phyloP scores from a whole-genome alignment of 2,113 vertebrate species.

The Pseudorasbora parva region DNA sequence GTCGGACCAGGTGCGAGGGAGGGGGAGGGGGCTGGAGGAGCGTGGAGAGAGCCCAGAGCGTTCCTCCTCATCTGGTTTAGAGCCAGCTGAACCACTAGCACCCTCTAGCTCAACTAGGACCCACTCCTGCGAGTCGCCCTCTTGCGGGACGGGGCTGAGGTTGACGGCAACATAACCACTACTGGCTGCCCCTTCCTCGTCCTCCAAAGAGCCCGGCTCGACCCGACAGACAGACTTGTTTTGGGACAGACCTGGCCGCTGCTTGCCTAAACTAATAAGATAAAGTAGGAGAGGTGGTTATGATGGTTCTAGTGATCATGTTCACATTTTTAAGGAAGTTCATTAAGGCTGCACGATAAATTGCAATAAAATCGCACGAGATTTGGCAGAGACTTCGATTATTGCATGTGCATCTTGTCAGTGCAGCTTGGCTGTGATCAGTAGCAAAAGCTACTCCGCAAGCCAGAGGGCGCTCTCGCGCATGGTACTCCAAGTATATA shows the following conservation, averaged over 20 bases:
- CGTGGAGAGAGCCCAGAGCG: slow-evolving; percentile 74
- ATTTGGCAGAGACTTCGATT: no score
- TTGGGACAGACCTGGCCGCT: slow-evolving; percentile 77
- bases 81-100: slow-evolving; percentile 78
- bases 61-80: slow-evolving; percentile 79
- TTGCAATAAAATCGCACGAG: no score
- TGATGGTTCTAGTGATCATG: not conserved
- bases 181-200: slow-evolving; percentile 85
- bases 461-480: no score
- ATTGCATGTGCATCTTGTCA: no score
- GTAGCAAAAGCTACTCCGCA: no score
- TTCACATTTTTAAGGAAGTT: not conserved
- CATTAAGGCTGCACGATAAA: not conserved
- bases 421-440: no score
- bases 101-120: slow-evolving; percentile 94
- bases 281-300: not conserved
- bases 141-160: slow-evolving; percentile 89
- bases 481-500: no score
- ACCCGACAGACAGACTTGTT: slow-evolving; percentile 76
- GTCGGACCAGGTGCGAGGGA: slow-evolving; percentile 76
- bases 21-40: slow-evolving; percentile 75
- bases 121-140: slow-evolving; percentile 95
- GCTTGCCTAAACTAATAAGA: slow-evolving; percentile 84
- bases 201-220: slow-evolving; percentile 78
- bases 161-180: slow-evolving; percentile 93